Percentiles rank a stretch among this genome's conserved stretches.
These are phyloP conservation scores for Myzus persicae DNA, from an alignment of 1,140 invertebrate genomes.

Conservation along the genomic window DNA sequence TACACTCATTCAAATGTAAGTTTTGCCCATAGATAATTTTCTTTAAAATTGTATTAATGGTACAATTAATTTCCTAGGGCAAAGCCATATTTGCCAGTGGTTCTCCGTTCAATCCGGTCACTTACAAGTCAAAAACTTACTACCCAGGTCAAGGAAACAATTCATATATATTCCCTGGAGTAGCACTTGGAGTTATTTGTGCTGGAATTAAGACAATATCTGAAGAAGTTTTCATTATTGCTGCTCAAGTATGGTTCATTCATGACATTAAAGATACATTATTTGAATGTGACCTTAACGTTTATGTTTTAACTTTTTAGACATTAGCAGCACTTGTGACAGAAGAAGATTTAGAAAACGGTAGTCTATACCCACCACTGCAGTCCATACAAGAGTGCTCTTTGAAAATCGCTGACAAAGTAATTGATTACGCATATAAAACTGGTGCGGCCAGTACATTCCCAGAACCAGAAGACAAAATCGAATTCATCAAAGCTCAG, in stretches of 20 bases:
- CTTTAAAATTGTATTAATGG: not conserved
- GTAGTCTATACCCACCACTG: slow-evolving; percentile 95
- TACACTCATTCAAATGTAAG: slow-evolving; percentile 83
- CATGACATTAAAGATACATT: not conserved
- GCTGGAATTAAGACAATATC: slow-evolving; percentile 84
- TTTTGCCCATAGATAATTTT: slow-evolving; percentile 40
- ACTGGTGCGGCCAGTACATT: slow-evolving; percentile 78
- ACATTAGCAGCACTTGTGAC: slow-evolving; percentile 83
- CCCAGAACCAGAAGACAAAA: slow-evolving; percentile 79
- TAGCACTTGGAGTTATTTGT: slow-evolving; percentile 85
- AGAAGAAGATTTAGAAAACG: slow-evolving; percentile 80
- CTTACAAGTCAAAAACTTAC: slow-evolving; percentile 77
- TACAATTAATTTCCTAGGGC: slow-evolving; percentile 69
- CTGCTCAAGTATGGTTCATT: slow-evolving; percentile 73
- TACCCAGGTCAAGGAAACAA: slow-evolving; percentile 96
- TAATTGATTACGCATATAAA: slow-evolving; percentile 89
- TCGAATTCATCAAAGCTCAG: slow-evolving; percentile 80
- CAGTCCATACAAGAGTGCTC: slow-evolving; percentile 89
- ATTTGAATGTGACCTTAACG: not conserved
- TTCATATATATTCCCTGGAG: slow-evolving; percentile 95
- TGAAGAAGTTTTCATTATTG: slow-evolving; percentile 87
- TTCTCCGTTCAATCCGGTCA: slow-evolving; percentile 88
- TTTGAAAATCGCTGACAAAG: slow-evolving; percentile 81
- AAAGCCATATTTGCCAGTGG: slow-evolving; percentile 89
- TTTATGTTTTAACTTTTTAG: slow-evolving; percentile 57